Base-by-base conservation (phyloP, 2,888 invertebrate species). In the Chrysolina oricalcia region DNA sequence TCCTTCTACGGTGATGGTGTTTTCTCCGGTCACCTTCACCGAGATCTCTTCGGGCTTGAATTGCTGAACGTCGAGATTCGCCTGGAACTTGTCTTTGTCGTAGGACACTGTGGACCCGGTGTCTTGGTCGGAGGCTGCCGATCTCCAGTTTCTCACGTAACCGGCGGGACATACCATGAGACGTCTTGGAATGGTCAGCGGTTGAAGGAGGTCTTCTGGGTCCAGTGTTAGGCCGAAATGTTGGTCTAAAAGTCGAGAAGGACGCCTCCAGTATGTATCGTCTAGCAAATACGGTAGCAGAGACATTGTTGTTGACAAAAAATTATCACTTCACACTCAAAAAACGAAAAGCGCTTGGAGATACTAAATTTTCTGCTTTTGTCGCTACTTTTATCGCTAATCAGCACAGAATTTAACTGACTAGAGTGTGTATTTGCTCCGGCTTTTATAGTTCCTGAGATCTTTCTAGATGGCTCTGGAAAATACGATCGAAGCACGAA, bases 1-100 rank as follows among this genome's bases (percentile, higher is more conserved):
- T 6, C 76, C 78, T 46, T 78, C 78, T 17, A 78, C 66, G 40
- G 76, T 78, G 46, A 78, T 65, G 15, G 73, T 48, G 46, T 73
- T 70, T 4, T 76, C 73, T 0, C 69, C 73, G 6, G 73, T 73
- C 5, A 78, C 43, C 41, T 76, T 78, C 13, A 78, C 76, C 0
- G 76, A 59, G 15, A 78, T 76, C 41, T 78, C 78, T n/a, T 76
- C 76, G 0, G 78, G 78, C 63, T 78, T 78, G 68, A 78, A 78
- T 35, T 76, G 78, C 66, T 78, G 78, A 11, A 78, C 78, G 46
- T 78, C 78, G n/a, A 78, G 73, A 63, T 74, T 76, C 8, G 76
- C 78, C 41, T 78, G 74, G 65, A 78, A 78, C 53, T 72, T 78
- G 11, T 76, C 66, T 43, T 78, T 76, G 21, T 78, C 74, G 66